These are phyloP conservation scores for Mesitornis unicolor DNA, from an alignment of 2,113 vertebrate species.

Conservation along the genomic window DNA sequence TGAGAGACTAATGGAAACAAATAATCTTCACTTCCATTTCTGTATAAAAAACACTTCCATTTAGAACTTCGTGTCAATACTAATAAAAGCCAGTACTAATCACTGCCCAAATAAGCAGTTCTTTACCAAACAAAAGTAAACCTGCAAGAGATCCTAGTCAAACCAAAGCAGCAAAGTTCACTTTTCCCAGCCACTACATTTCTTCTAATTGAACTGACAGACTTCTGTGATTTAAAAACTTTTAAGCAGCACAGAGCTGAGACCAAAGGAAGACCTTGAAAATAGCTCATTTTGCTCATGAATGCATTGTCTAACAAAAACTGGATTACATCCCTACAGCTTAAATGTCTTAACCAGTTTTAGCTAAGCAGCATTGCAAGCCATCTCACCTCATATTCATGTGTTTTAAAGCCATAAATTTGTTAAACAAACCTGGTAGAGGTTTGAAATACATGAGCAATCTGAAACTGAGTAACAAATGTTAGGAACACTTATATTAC, in stretches of 20 bases:
- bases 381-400: not conserved
- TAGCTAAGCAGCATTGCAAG: not conserved
- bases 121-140: not conserved
- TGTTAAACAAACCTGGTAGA: not conserved
- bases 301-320: not conserved
- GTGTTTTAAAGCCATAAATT: not conserved
- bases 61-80: not conserved
- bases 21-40: not conserved
- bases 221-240: not conserved
- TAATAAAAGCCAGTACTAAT: not conserved
- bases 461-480: not conserved
- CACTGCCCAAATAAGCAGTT: not conserved
- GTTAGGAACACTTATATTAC: rapidly evolving
- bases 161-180: not conserved
- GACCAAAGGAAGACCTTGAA: not conserved
- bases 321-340: not conserved
- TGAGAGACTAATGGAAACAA: not conserved
- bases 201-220: not conserved
- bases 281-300: not conserved
- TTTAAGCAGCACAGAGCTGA: not conserved
- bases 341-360: not conserved
- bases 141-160: not conserved
- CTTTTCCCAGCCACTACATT: not conserved
- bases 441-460: not conserved
- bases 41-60: not conserved